These are phyloP conservation scores for Apogon hyalosoma DNA, from an alignment of 2,797 vertebrate species.

Conservation along the genomic window DNA sequence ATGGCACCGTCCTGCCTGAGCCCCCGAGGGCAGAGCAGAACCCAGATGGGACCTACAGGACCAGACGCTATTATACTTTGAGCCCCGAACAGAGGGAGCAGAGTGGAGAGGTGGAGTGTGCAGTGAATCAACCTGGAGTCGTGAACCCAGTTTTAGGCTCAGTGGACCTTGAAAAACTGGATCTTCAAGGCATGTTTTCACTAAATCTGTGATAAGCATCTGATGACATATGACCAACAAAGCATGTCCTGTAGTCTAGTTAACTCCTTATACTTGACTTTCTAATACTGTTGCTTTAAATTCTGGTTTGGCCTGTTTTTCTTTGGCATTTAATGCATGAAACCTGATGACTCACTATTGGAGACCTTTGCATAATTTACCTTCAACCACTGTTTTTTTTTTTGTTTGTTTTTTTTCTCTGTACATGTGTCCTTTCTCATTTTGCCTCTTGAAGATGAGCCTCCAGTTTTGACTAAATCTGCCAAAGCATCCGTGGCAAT, in stretches of 20 bases:
- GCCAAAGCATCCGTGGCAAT: constrained; percentile 86
- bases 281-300: too few relatives aligned
- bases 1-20: constrained; percentile 72
- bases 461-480: constrained; percentile 79
- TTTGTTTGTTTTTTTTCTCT: too few relatives aligned
- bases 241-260: too few relatives aligned
- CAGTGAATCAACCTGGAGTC: constrained; percentile 84
- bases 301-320: too few relatives aligned
- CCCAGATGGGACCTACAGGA: constrained; percentile 76
- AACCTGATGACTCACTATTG: too few relatives aligned
- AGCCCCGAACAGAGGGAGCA: constrained; percentile 76
- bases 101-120: constrained; percentile 84
- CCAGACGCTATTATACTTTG: constrained; percentile 80
- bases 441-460: constrained; percentile 57
- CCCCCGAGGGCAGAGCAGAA: constrained; percentile 56
- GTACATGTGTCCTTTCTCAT: not conserved
- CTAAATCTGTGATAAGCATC: not conserved
- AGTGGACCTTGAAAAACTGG: constrained; percentile 62
- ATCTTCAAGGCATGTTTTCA: constrained; percentile 60
- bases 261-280: too few relatives aligned
- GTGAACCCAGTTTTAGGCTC: constrained; percentile 63
- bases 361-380: too few relatives aligned
- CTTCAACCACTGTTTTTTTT: too few relatives aligned
- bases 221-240: too few relatives aligned
- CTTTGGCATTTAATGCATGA: too few relatives aligned